These are phyloP conservation scores for Amazona ochrocephala DNA, from an alignment of 2,797 vertebrate species.

Conservation along the genomic window DNA sequence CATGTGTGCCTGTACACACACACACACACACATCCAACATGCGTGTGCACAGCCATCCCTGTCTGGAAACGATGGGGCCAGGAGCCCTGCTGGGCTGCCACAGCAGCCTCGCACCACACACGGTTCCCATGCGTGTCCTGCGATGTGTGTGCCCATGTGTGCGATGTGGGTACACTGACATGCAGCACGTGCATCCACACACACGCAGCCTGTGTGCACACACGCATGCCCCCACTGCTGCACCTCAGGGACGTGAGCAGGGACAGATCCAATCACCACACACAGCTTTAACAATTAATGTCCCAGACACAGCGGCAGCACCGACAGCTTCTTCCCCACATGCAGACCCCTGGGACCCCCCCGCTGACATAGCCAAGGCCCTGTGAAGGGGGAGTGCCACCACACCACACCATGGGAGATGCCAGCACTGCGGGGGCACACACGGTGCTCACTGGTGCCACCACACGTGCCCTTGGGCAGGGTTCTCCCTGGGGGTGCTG, in stretches of 20 bases:
- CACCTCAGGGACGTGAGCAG: accelerated
- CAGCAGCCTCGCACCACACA: neutral
- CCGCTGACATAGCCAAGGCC: neutral
- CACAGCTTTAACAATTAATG: accelerated
- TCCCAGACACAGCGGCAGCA: neutral
- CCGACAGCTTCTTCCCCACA: accelerated
- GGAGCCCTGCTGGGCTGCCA: neutral
- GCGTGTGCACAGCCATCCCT: neutral
- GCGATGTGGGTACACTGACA: neutral
- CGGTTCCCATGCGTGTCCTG: neutral
- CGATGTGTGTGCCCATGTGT: neutral
- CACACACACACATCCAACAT: neutral
- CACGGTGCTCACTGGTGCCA: accelerated
- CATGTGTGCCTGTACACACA: neutral
- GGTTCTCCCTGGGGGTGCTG: neutral
- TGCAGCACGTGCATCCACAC: neutral
- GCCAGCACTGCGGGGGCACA: neutral
- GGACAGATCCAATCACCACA: neutral
- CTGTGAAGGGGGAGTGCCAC: neutral
- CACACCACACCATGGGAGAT: neutral
- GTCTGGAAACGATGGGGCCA: neutral
- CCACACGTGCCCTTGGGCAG: neutral
- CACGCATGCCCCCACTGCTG: accelerated
- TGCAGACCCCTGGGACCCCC: neutral
- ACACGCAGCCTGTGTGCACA: neutral